A percentile compares a stretch with the other conserved stretches of the same genome.
Conservation (phyloP, 2,113 vertebrate species). For the Opisthocomus hoazin region DNA sequence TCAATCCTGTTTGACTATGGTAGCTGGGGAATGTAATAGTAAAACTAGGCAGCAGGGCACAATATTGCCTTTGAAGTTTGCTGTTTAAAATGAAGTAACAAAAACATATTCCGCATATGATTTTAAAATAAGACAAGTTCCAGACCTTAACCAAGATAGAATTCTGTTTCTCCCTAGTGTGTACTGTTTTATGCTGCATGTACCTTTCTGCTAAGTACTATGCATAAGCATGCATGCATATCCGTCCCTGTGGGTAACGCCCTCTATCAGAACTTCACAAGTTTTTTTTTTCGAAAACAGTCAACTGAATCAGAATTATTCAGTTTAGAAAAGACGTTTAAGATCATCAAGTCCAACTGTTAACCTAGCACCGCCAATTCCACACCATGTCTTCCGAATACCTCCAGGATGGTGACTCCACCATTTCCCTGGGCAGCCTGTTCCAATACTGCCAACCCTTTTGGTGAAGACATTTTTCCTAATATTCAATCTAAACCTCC, state of each 20-base stretch:
- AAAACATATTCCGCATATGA: not conserved
- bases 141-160: not conserved
- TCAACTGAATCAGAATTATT: no score
- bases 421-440: no score
- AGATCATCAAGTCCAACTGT: no score
- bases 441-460: no score
- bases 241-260: no score
- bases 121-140: not conserved
- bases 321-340: no score
- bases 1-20: not conserved
- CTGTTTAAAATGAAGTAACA: not conserved
- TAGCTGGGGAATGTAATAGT: not conserved
- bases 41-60: not conserved
- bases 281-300: not conserved
- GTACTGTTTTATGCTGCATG: not conserved
- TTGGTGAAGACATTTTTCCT: no score
- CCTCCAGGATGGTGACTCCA: no score
- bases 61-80: not conserved
- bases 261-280: not conserved
- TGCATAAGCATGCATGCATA: not conserved
- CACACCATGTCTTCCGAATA: no score
- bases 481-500: no score
- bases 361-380: no score
- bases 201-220: not conserved
- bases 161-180: not conserved